Evolutionary conservation across 1,140 invertebrate genomes (phyloP).

Genomic region (Calycopis cecrops): DNA sequence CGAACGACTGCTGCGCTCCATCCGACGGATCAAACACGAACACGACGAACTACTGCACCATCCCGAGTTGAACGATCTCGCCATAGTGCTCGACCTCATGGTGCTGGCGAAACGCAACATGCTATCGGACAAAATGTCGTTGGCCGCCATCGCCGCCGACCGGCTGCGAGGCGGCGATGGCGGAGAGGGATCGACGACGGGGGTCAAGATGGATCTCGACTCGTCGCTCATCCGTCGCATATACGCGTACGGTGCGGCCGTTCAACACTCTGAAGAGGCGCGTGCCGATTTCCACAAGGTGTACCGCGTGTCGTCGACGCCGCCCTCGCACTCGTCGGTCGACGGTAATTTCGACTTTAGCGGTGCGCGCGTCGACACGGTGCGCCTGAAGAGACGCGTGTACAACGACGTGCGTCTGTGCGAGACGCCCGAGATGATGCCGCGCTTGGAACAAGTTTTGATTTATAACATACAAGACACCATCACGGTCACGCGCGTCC

Average conservation of each 20-base stretch:
- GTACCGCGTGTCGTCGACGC: no score
- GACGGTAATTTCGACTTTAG: conserved; percentile 10
- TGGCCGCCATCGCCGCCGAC: no score
- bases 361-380: conserved; percentile 8
- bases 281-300: conserved; percentile 4
- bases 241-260: conserved; percentile 11
- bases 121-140: no score
- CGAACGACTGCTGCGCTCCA: conserved; percentile 1
- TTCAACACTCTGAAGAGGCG: not conserved
- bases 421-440: conserved; percentile 10
- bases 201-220: conserved; percentile 9
- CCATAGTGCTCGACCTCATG: conserved; percentile 5
- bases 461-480: conserved; percentile 11
- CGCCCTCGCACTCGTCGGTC: conserved; percentile 3
- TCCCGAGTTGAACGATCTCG: conserved; percentile 6
- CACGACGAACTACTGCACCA: conserved; percentile 4
- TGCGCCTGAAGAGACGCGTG: conserved; percentile 1
- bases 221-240: conserved; percentile 13
- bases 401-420: conserved; percentile 8
- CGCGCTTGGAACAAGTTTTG: conserved; percentile 12
- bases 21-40: conserved; percentile 3
- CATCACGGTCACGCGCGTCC: conserved; percentile 7
- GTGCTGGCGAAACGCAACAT: no score
- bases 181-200: not conserved
- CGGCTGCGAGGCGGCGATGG: no score